Base-by-base conservation (phyloP, 1,140 invertebrate genomes). In the Aleiodes sp. region DNA sequence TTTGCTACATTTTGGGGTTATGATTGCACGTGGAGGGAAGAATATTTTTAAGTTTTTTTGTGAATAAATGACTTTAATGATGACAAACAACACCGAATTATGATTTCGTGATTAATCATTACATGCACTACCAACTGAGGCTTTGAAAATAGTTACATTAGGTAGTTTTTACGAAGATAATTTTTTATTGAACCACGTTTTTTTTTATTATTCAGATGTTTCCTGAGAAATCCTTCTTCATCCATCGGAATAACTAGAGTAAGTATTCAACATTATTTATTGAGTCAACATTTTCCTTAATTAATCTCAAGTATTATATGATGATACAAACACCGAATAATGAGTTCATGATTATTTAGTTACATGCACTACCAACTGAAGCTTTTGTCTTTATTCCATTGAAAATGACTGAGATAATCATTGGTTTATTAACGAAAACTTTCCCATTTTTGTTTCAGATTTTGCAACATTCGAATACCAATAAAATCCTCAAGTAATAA, bases 101-200 rank as follows among this genome's bases (percentile, higher is more conserved):
- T 52, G 46, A 52, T 52, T 2, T 24, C 46, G 26, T 52, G 46
- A 52, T 52, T 52, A 52, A 24, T 52, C 26, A 21, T 52, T 52
- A 52, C 46, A 52, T 52, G 46, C 46, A 52, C 46, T 52, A 52
- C 46, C 46, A 52, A 52, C 46, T 52, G 46, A 52, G 19, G 46
- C 16, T 6, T 52, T 52, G 4, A 52, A 52, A 52, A 7, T 2
- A 24, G 14, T 16, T 6, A 43, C 7, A 14, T 16, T 2, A n/a
- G 1, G 19, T 43, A 1, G 4, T 6, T 12, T 10, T 16, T 43
- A 16, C 12, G 39, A 16, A 8, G 19, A 43, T 43, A 3, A 12
- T 16, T 43, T 1, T 1, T 2, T 43, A 6, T 16, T 8, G 7
- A 1, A 43, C 39, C 2, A n/a, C 19, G 6, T 52, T 52, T 16